Evolutionary conservation across 2,113 vertebrate genomes (phyloP), one percentile per base, ranked within the genome.

Genomic region (Odocoileus virginianus): DNA sequence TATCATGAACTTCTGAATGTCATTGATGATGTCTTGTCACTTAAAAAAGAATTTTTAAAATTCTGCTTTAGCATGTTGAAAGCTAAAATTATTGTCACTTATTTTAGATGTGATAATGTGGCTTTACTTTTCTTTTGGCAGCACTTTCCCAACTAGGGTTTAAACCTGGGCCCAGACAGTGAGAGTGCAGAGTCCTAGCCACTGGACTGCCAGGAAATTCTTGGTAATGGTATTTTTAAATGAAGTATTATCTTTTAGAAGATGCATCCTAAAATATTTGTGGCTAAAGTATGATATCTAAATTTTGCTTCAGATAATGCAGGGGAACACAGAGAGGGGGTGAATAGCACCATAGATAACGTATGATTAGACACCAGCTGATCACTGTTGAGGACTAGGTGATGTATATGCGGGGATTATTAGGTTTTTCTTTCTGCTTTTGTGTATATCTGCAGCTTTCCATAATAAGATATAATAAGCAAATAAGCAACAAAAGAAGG

Each of bases 241-340:
- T 84, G 47, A 81, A 96, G 47, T 47, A 30, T 33, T 94, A 36
- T 61, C 45, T 60, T 95, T 95, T 74, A 88, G 50, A 95, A 95
- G 95, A 91, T 76, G 33, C 33, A 67, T 60, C n/a, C 45, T 60
- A 54, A 79, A 84, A 40, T 85, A 79, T 67, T 74, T 94, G 33
- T 33, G 6, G 33, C 27, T 81, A 55, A 92, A 54, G 78, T 79
- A 21, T 7, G 6, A 30, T 25, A 17, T 19, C 79, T 64, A 43
- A 40, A 55, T 57, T 74, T 61, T 55, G 17, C 84, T 64, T 76
- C 54, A 60, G 28, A 30, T 87, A 52, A 91, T 78, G 23, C 61
- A 16, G 50, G 14, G 28, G 47, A 58, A 17, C 33, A 67, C 2
- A 19, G 55, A 78, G 21, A 78, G 27, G 33, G 21, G 50, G 9